Percentiles rank a stretch among this genome's conserved stretches.
Evolutionary conservation across 2,113 vertebrate genomes (phyloP).

Genomic region (Stictonetta naevosa): DNA sequence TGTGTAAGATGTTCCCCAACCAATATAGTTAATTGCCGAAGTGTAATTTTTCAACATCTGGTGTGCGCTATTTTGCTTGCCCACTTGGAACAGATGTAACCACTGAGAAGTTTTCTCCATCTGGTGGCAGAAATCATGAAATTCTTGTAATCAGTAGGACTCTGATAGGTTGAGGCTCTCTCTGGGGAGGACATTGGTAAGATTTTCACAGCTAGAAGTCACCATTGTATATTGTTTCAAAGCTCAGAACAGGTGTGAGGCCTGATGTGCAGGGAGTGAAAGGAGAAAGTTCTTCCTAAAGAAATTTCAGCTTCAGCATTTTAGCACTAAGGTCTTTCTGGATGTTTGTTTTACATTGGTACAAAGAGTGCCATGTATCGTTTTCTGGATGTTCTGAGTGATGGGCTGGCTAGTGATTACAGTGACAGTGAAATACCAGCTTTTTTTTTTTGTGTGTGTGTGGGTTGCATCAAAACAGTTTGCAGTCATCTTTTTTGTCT

Average conservation of each 20-base stretch:
- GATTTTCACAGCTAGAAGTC: background rate
- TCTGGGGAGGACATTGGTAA: background rate
- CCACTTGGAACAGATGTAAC: background rate
- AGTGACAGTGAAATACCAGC: background rate
- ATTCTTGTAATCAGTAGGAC: background rate
- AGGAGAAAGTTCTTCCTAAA: background rate
- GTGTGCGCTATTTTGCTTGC: background rate
- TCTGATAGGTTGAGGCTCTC: background rate
- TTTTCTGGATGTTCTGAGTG: background rate
- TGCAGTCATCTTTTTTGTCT: background rate
- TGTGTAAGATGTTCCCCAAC: background rate
- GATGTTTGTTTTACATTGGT: background rate
- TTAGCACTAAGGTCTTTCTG: background rate
- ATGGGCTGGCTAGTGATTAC: background rate
- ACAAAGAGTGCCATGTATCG: background rate
- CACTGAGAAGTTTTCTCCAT: background rate
- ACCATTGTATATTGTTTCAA: background rate
- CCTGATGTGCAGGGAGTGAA: background rate
- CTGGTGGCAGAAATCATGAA: background rate
- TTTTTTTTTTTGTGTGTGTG: too few species aligned
- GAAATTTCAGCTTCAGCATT: background rate
- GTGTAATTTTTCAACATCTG: conserved; percentile 21
- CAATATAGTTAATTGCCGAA: conserved; percentile 3
- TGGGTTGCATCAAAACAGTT: background rate
- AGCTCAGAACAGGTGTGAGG: background rate